Conservation (phyloP, 2,113 vertebrate genomes). For the Tragelaphus imberbis region DNA sequence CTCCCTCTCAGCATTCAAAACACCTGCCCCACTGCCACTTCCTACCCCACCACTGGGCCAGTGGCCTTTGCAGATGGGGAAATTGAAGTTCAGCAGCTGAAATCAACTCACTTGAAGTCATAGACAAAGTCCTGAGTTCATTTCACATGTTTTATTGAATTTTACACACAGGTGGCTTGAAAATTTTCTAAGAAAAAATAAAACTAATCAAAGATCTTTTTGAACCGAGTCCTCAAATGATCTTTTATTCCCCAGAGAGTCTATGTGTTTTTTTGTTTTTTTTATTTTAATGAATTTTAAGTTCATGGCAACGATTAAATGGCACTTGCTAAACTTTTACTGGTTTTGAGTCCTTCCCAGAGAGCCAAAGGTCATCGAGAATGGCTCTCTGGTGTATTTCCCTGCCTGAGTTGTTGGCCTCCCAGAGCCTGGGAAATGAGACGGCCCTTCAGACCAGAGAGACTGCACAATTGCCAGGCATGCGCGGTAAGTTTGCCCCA, state of each 20-base stretch:
- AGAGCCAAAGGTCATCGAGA: constrained; percentile 54
- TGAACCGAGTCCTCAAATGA: neutral
- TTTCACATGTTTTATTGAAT: neutral
- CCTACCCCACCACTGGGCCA: neutral
- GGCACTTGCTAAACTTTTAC: constrained; percentile 62
- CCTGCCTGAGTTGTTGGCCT: neutral
- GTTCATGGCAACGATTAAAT: constrained; percentile 51
- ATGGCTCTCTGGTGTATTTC: neutral
- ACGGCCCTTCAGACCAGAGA: neutral
- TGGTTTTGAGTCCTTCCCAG: constrained; percentile 38
- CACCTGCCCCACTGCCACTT: neutral
- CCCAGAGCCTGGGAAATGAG: neutral
- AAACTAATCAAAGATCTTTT: constrained; percentile 28
- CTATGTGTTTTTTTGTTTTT: neutral
- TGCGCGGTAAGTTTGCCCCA: neutral
- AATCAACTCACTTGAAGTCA: neutral
- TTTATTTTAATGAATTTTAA: neutral
- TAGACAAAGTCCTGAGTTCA: neutral
- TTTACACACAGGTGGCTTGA: neutral
- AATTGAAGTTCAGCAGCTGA: neutral
- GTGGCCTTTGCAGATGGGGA: neutral
- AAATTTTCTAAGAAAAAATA: neutral
- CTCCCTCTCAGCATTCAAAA: neutral
- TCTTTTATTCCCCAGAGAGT: neutral
- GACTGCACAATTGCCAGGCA: neutral